Percentiles rank a stretch among this genome's conserved stretches.
Evolutionary conservation across 2,113 vertebrate genomes (phyloP).

Genomic region (Aleadryas rufinucha): DNA sequence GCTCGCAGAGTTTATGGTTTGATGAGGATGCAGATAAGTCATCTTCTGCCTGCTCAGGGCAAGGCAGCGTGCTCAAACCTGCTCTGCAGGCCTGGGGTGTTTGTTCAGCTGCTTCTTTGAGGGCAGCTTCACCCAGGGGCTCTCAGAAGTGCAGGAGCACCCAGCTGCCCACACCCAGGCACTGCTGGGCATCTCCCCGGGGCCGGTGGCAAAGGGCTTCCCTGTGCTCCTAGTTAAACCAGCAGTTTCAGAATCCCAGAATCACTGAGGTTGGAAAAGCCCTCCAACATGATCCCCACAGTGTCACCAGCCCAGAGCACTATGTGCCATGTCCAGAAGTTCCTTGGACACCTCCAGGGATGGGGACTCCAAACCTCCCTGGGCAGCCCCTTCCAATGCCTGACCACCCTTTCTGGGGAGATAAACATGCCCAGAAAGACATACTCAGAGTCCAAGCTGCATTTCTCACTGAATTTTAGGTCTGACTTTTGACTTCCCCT

Average conservation of each 20-base stretch:
- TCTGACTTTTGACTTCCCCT: not conserved
- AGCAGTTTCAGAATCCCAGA: not conserved
- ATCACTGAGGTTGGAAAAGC: not conserved
- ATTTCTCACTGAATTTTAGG: not conserved
- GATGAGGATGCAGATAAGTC: not conserved
- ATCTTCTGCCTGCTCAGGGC: not conserved
- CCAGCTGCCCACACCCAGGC: not conserved
- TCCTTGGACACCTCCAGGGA: not conserved
- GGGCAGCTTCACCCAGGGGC: not conserved
- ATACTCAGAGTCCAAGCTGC: not conserved
- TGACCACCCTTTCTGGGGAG: no score
- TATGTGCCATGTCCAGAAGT: accelerated
- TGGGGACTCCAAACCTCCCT: not conserved
- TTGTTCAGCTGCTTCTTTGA: not conserved
- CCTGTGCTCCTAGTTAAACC: not conserved
- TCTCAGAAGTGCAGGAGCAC: not conserved
- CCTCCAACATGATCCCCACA: not conserved
- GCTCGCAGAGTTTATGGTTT: not conserved
- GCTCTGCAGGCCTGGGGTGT: not conserved
- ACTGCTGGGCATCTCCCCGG: not conserved
- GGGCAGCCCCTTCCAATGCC: not conserved
- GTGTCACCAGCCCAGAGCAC: not conserved
- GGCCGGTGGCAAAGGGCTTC: not conserved
- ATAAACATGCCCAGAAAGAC: not conserved
- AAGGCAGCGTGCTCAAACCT: not conserved